phyloP scores from a whole-genome alignment of 2,113 vertebrate species.

The Ramphastos sulfuratus region DNA sequence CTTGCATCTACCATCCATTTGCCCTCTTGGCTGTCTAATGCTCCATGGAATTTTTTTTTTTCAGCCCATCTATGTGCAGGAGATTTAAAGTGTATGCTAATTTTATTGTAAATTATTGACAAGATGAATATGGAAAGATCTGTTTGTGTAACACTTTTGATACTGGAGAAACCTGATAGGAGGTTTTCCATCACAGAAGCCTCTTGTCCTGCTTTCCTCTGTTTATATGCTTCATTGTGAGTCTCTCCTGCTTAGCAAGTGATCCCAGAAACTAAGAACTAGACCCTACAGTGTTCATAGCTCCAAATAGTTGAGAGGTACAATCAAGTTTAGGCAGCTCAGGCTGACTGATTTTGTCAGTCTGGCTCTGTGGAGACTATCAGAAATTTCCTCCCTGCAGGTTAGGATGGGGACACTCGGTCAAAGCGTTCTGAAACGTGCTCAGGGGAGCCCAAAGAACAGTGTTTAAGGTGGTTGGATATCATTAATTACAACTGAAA shows the following conservation, averaged over 20 bases:
- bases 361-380: neutral
- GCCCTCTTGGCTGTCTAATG: neutral
- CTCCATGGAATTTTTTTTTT: neutral
- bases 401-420: neutral
- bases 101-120: slow-evolving; percentile 60
- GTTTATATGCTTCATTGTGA: neutral
- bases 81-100: slow-evolving; percentile 39
- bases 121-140: slow-evolving; percentile 33
- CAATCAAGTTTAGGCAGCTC: neutral
- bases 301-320: neutral
- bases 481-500: neutral
- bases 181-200: slow-evolving; percentile 28
- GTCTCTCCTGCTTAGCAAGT: slow-evolving; percentile 1
- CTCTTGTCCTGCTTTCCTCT: slow-evolving; percentile 1
- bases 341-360: neutral
- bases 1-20: neutral
- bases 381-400: neutral
- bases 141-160: slow-evolving; percentile 2
- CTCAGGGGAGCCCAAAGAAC: neutral
- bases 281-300: neutral
- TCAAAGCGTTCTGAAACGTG: neutral
- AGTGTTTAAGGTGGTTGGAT: neutral
- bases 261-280: slow-evolving; percentile 9
- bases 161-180: slow-evolving; percentile 53
- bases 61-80: neutral